phyloP scores from a whole-genome alignment of 1,140 invertebrate species.

The Sitobion miscanthi region DNA sequence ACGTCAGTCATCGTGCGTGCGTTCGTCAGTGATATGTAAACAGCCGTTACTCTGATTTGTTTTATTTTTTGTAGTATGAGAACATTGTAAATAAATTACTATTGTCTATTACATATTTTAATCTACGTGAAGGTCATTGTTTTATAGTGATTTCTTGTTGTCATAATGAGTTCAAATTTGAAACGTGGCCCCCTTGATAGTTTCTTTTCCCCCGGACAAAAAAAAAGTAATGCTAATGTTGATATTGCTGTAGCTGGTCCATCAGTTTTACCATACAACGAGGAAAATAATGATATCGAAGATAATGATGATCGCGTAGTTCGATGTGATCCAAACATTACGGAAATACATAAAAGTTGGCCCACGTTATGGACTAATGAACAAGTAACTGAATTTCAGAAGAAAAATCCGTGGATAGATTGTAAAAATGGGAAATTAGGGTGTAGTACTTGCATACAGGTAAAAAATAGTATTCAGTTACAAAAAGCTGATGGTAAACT shows the following conservation, averaged over 20 bases:
- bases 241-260: not conserved
- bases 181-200: conserved; percentile 10
- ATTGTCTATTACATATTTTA: too few relatives aligned
- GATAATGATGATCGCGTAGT: not conserved
- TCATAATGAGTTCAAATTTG: not conserved
- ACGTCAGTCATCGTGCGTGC: not conserved
- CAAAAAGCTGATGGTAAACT: conserved; percentile 32
- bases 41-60: not conserved
- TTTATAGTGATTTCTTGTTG: too few relatives aligned
- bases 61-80: not conserved
- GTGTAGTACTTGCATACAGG: not conserved
- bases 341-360: not conserved
- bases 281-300: not conserved
- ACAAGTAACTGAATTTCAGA: not conserved
- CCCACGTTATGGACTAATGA: not conserved
- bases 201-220: not conserved
- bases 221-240: not conserved
- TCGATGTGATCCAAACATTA: not conserved
- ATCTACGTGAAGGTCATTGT: too few relatives aligned
- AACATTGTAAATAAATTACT: not conserved
- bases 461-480: not conserved
- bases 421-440: conserved; percentile 8
- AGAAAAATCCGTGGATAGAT: conserved; percentile 2
- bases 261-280: not conserved
- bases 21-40: not conserved